Base-by-base conservation (phyloP, 2,888 invertebrate species). In the Enoplolaimus lenunculus region DNA sequence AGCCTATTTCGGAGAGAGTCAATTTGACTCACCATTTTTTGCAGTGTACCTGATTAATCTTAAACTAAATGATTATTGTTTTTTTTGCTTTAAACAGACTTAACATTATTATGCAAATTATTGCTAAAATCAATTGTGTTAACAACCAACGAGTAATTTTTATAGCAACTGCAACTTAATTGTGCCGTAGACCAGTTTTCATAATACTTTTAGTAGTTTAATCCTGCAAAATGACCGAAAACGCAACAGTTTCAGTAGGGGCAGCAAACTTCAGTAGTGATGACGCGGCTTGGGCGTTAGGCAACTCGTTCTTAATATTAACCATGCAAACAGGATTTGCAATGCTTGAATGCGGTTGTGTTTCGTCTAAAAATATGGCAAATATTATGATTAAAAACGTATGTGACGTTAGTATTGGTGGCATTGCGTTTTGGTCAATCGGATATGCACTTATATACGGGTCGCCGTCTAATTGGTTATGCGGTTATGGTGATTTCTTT, bases 381-480 rank as follows among this genome's bases (percentile, higher is more conserved):
- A 93, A 93, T 80, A 93, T 93, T 71, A 93, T 93, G 93, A 90
- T 93, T 89, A 93, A 93, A 81, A 93, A 93, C 78, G 87, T 91
- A 0, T 90, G 90, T 0, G 93, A 93, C 77, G 90, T 93, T 69
- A 89, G 90, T 0, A 85, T 93, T n/a, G 92, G 93, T 1, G 93
- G 90, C 73, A 80, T 90, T 21, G 91, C 91, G 0, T 93, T 93
- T 82, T 93, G 93, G 93, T 86, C 90, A 34, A 91, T 93, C 79
- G 93, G 93, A 0, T 93, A 90, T 81, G 91, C 90, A 0, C 85
- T 93, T 82, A 91, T 90, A 1, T 93, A 90, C 78, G 93, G 91
- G 0, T 85, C 78, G 75, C 73, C 77, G 76, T 69, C 77, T 75
- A 92, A 90, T 82, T 76, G 89, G 85, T 89, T 93, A 77, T 87